Evolutionary conservation across 1,140 invertebrate species (phyloP).

Genomic region (Macrostomum lignano): DNA sequence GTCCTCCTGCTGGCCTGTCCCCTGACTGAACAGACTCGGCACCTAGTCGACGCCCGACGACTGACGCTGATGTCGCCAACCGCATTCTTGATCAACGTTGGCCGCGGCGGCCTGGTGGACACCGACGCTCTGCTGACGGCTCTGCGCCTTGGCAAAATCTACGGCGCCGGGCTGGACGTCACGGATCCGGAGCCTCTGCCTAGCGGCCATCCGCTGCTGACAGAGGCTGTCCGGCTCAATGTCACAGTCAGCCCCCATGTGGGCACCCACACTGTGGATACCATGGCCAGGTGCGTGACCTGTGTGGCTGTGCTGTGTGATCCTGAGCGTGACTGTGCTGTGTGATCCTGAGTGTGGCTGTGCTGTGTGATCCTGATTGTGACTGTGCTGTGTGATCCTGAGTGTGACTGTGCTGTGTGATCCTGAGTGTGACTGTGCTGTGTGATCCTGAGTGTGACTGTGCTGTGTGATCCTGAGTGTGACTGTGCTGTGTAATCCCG

Average conservation of each 20-base stretch:
- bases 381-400: no score
- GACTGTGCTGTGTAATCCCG: no score
- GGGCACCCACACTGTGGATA: no score
- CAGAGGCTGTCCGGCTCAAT: slow-evolving; percentile 8
- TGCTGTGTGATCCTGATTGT: no score
- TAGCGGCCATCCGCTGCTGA: slow-evolving; percentile 9
- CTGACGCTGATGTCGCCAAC: slow-evolving; percentile 53
- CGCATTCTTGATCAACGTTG: slow-evolving; percentile 48
- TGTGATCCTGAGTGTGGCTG: no score
- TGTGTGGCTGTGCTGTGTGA: no score
- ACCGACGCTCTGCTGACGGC: slow-evolving; percentile 39
- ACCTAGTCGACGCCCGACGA: slow-evolving; percentile 41
- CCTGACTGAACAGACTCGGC: slow-evolving; percentile 41
- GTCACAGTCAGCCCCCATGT: slow-evolving; percentile 10
- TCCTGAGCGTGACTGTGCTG: no score
- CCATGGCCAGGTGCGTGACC: no score
- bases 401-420: no score
- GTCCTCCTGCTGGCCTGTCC: slow-evolving; percentile 46
- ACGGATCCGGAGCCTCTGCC: slow-evolving; percentile 12
- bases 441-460: no score
- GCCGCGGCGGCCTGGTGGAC: slow-evolving; percentile 41
- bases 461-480: no score
- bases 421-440: no score
- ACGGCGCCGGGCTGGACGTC: slow-evolving; percentile 13
- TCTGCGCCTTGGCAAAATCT: slow-evolving; percentile 10